Percentiles rank a stretch among this genome's conserved stretches.
Conservation (phyloP, 2,888 invertebrate genomes). For the Nomada hirtipes region DNA sequence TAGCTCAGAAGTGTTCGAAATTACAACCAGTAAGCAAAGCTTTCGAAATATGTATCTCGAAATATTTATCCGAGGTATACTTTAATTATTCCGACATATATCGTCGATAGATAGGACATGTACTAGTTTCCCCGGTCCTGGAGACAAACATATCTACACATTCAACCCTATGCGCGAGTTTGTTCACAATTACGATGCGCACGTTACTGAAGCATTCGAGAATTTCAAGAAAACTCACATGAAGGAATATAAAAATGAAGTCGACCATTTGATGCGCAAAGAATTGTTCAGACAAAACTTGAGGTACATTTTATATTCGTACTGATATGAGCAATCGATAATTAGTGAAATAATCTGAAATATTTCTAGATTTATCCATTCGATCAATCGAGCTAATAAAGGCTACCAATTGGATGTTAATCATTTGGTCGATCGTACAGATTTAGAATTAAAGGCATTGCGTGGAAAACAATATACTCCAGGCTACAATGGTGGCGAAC, state of each 20-base stretch:
- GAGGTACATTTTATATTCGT: slow-evolving; percentile 85
- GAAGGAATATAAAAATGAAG: slow-evolving; percentile 87
- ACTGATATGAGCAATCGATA: background rate
- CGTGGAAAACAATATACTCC: slow-evolving; percentile 88
- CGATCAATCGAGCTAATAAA: slow-evolving; percentile 91
- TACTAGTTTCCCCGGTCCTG: slow-evolving; percentile 94
- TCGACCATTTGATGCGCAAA: slow-evolving; percentile 89
- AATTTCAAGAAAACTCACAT: slow-evolving; percentile 90
- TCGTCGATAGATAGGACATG: slow-evolving; percentile 87
- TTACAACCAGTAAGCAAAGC: slow-evolving; percentile 86
- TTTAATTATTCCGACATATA: background rate
- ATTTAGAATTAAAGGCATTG: slow-evolving; percentile 90
- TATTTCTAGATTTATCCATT: slow-evolving; percentile 89
- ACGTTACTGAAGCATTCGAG: slow-evolving; percentile 91
- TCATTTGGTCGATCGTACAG: slow-evolving; percentile 93
- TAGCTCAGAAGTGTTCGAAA: slow-evolving; percentile 88
- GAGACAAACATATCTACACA: slow-evolving; percentile 90
- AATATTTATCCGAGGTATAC: slow-evolving; percentile 21
- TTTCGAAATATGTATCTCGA: slow-evolving; percentile 4
- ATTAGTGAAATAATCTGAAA: background rate
- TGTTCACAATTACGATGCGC: slow-evolving; percentile 89
- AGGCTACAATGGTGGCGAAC: slow-evolving; percentile 90
- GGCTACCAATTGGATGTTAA: slow-evolving; percentile 92
- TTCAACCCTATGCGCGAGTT: slow-evolving; percentile 98
- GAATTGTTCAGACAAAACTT: slow-evolving; percentile 95